Evolutionary conservation across 1,140 invertebrate species (phyloP).

Genomic region (Drosophila guanche): DNA sequence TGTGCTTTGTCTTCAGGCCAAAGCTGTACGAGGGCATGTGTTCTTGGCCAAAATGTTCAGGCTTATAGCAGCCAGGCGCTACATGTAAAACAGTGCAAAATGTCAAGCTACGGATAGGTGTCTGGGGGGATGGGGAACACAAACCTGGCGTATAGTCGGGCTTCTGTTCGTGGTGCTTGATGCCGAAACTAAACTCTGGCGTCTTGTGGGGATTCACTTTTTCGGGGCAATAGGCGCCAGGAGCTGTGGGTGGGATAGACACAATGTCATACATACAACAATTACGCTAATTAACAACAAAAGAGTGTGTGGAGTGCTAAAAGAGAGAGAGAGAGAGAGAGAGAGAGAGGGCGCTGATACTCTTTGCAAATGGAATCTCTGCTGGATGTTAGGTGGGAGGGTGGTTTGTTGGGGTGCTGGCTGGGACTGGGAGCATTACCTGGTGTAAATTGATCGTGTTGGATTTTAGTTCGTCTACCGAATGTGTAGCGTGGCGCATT

Average conservation of each 20-base stretch:
- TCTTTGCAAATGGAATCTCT: slow-evolving; percentile 28
- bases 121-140: slow-evolving; percentile 30
- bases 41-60: slow-evolving; percentile 87
- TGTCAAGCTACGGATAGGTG: slow-evolving; percentile 1
- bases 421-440: slow-evolving; percentile 67
- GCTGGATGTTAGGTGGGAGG: slow-evolving; percentile 11
- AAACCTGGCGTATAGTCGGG: slow-evolving; percentile 88
- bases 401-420: slow-evolving; percentile 6
- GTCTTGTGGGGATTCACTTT: slow-evolving; percentile 86
- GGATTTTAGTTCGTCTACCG: slow-evolving; percentile 81
- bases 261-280: too few relatives aligned
- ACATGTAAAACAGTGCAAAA: slow-evolving; percentile 79
- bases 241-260: slow-evolving; percentile 84
- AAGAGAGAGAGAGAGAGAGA: too few relatives aligned
- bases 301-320: too few relatives aligned
- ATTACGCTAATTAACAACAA: too few relatives aligned
- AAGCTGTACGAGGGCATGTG: slow-evolving; percentile 87
- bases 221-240: slow-evolving; percentile 87
- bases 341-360: too few relatives aligned
- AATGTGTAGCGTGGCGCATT: slow-evolving; percentile 84
- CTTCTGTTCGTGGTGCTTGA: slow-evolving; percentile 87
- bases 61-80: slow-evolving; percentile 86
- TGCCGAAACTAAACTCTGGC: slow-evolving; percentile 86
- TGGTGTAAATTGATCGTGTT: slow-evolving; percentile 84
- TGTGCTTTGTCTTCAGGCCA: slow-evolving; percentile 85